Base-by-base conservation (phyloP, 2,113 vertebrate species). In the Solea senegalensis region DNA sequence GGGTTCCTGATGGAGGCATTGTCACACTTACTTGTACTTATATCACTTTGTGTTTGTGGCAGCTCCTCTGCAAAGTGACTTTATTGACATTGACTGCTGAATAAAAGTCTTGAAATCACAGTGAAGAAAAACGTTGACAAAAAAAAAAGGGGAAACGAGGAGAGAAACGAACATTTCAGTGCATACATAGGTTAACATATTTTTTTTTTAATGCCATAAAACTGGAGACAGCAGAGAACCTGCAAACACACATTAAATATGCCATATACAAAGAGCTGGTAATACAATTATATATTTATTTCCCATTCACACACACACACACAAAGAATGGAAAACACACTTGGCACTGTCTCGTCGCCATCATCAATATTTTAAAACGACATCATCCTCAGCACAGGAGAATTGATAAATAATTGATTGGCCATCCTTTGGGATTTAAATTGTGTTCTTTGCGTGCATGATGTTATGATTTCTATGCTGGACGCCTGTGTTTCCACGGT, bases 321-420 rank as follows among this genome's bases (percentile, higher is more conserved):
- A 16, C 4, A 4, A 50, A 48, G 21, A 75, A 52, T 28, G 74
- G 15, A 57, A 75, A 53, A 71, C 67, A 59, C 69, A 46, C 49
- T 75, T 1, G 52, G 53, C 55, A 15, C 28, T 70, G 76, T 74
- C 76, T 82, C 62, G 65, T 80, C 46, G 2, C 52, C 44, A 3
- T 77, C 69, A 86, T 91, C 65, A 88, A 87, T 91, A 85, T 86
- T 92, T 79, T 50, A 89, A 9, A 60, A 55, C 71, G 81, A 87
- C 80, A 79, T 83, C 78, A 55, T 76, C 64, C 55, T 70, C 57
- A 49, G 76, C 61, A 55, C 67, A 59, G 69, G 72, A 67, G 72
- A 70, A 82, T 78, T 51, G 60, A 67, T 90, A 51, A 82, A 87
- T 83, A 80, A 82, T 80, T 84, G 46, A 83, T 78, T 48, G 57